Base-by-base conservation (phyloP, 30 jellyfish, hydroid and myxozoan species). In the Hydra vulgaris region DNA sequence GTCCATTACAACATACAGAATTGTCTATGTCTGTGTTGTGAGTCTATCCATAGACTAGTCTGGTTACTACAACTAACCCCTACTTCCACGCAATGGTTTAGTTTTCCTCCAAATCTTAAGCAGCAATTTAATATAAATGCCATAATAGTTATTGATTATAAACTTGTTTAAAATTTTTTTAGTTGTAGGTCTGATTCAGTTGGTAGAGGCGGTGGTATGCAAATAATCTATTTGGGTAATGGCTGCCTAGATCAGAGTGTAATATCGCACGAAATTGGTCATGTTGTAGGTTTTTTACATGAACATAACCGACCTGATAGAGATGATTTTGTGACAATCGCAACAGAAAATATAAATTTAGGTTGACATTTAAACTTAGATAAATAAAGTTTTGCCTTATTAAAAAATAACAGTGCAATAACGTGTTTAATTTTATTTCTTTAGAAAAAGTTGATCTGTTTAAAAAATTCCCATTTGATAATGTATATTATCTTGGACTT, bases 261-360 rank as follows among this genome's bases (percentile, higher is more conserved):
- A 20, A 92, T 89, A 18, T 83, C 85, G 17, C 97, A 89, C 27
- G 97, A 89, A 70, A 84, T 89, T 18, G 97, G 97, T 7, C 97
- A 89, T 76, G 82, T 89, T 25, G 82, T 89, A 23, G 97, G 97
- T 5, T 89, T 89, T 26, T 89, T 95, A 95, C 97, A 89, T 77
- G 97, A 89, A 27, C 97, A 89, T 67, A 89, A 81, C 86, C 61
- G 97, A 66, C 97, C 97, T 18, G 97, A 89, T 85, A 70, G 97
- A 54, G 95, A 89, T 66, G 73, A 85, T 1, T 85, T 8, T 67
- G 97, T 89, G 76, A 81, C 88, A 0, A 84, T 89, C 26, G 77
- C 81, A 54, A 77, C 83, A 15, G 93, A 85, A 22, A 89, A 89
- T 27, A 80, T 89, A 53, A 53, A 40, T 40, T 3, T 3, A 40